Base-by-base conservation (phyloP, 2,113 vertebrate species). In the Rissa tridactyla region DNA sequence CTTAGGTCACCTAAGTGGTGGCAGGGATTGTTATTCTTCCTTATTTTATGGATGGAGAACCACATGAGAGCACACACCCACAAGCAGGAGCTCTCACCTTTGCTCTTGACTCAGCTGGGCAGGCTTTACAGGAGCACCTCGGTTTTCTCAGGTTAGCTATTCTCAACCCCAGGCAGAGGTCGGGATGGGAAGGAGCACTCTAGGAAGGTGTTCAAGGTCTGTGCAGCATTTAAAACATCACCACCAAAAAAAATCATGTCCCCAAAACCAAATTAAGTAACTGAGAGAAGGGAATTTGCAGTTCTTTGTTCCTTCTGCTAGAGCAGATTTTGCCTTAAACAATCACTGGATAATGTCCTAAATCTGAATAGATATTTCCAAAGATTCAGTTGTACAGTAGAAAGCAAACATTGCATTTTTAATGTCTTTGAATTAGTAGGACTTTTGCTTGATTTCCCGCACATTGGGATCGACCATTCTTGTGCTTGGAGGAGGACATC, bases 141-240 rank as follows among this genome's bases (percentile, higher is more conserved):
- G 5, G 0, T 83, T 49, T 83, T 79, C 49, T 70, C 38, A 32
- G 73, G 36, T 22, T 32, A 72, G 36, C 18, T 71, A 10, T 15
- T 81, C 20, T 65, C n/a, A 87, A 58, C 12, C 26, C n/a, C 57
- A 51, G 47, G n/a, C 23, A 44, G 62, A 84, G 23, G 12, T 47
- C 0, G 0, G 18, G 51, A 55, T 84, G 57, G 26, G 58, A 60
- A 71, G 25, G 23, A 8, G 3, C 2, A 6, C 15, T 55, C 20
- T 36, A 51, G 36, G 42, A 62, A 32, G 16, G 17, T 58, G 11
- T 13, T 73, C 18, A 58, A 57, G 52, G 36, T 51, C 27, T 30
- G 16, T 51, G 40, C 26, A 51, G 15, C 10, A 15, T 85, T 84
- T 77, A 46, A 88, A 84, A 66, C 27, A 44, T 1, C 7, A 36